These are phyloP conservation scores for Polypedilum vanderplanki DNA, from an alignment of 1,140 invertebrate species.

Conservation along the genomic window DNA sequence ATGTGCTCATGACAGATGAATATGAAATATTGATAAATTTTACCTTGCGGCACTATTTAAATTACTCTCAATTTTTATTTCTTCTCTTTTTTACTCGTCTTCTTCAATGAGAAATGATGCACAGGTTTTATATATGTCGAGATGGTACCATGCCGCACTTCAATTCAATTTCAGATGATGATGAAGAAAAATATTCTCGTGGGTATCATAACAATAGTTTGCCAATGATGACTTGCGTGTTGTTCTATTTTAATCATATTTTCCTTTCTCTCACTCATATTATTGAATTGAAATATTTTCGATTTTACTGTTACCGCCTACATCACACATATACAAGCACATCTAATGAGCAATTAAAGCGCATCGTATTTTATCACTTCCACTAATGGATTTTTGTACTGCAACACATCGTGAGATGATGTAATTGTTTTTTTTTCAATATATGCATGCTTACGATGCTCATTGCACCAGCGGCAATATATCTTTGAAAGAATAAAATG, in stretches of 20 bases:
- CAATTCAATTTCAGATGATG: not conserved
- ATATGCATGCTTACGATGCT: too few species aligned
- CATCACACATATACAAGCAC: too few species aligned
- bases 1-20: conserved; percentile 11
- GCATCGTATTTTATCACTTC: conserved; percentile 12
- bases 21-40: not conserved
- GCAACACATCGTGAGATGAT: too few species aligned
- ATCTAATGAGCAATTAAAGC: conserved; percentile 9
- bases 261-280: not conserved
- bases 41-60: not conserved
- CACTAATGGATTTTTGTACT: too few species aligned
- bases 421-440: too few species aligned
- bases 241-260: not conserved
- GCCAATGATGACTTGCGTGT: not conserved
- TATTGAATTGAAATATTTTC: not conserved
- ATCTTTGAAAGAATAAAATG: too few species aligned
- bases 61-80: conserved; percentile 8
- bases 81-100: too few species aligned
- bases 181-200: not conserved
- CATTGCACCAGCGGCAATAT: too few species aligned
- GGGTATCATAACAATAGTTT: not conserved
- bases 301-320: too few species aligned
- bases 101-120: too few species aligned
- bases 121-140: too few species aligned
- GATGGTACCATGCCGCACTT: too few species aligned